Percentiles rank a stretch among this genome's conserved stretches.
These are phyloP conservation scores for Fringilla coelebs DNA, from an alignment of 2,797 vertebrate genomes.

Conservation along the genomic window DNA sequence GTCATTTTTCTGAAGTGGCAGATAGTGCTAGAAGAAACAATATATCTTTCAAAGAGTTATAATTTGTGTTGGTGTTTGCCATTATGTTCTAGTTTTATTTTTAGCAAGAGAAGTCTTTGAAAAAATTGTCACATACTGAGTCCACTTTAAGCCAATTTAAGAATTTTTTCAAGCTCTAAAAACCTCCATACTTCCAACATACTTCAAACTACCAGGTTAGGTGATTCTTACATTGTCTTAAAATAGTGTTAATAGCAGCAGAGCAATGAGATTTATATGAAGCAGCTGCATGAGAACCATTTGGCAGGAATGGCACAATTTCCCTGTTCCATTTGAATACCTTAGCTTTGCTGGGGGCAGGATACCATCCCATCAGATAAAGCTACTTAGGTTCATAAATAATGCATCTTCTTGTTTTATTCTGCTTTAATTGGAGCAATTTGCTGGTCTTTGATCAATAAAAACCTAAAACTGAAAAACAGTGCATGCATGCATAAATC, in stretches of 20 bases:
- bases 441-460: constrained; percentile 46
- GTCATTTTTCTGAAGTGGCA: neutral
- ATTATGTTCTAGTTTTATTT: neutral
- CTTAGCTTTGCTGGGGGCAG: neutral
- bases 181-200: neutral
- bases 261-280: neutral
- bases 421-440: constrained; percentile 34
- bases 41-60: neutral
- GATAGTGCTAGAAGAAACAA: neutral
- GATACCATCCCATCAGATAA: neutral
- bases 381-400: constrained; percentile 14
- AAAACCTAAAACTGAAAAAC: neutral
- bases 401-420: neutral
- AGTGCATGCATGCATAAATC: neutral
- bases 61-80: neutral
- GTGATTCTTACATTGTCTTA: neutral
- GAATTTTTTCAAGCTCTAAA: neutral
- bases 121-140: neutral
- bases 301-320: neutral
- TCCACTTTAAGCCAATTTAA: neutral
- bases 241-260: neutral
- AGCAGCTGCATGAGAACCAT: neutral
- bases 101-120: neutral
- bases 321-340: neutral
- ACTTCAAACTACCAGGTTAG: neutral